phyloP scores from a whole-genome alignment of 2,797 vertebrate genomes.

The Gobionotothen gibberifrons region DNA sequence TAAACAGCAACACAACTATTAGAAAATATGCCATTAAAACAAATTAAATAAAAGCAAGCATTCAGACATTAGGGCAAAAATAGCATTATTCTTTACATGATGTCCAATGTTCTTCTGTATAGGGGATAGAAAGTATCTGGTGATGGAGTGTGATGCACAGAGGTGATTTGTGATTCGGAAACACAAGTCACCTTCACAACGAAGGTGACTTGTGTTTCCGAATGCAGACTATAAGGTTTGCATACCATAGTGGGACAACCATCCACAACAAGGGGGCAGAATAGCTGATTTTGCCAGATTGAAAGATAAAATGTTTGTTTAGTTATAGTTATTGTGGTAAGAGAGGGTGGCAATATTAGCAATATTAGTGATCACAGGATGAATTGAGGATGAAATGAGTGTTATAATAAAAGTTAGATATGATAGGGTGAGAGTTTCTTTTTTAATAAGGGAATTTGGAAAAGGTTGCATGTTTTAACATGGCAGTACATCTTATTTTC shows the following conservation, averaged over 20 bases:
- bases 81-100: conserved; percentile 2
- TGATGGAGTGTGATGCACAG: not conserved
- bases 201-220: conserved; percentile 15
- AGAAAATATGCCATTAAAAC: conserved; percentile 43
- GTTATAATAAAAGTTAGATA: not conserved
- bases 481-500: not conserved
- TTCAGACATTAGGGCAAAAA: not conserved
- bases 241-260: not conserved
- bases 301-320: not conserved
- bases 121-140: not conserved
- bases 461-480: not conserved
- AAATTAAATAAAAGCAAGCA: not conserved
- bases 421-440: not conserved
- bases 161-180: not conserved
- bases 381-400: not conserved
- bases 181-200: no score
- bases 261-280: not conserved
- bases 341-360: not conserved
- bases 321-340: not conserved
- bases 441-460: no score
- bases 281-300: not conserved
- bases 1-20: conserved; percentile 42
- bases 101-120: not conserved
- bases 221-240: not conserved
- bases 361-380: not conserved